Evolutionary conservation across 2,113 vertebrate species (phyloP), one percentile per base, ranked within the genome.

Genomic region (Lampris incognitus): DNA sequence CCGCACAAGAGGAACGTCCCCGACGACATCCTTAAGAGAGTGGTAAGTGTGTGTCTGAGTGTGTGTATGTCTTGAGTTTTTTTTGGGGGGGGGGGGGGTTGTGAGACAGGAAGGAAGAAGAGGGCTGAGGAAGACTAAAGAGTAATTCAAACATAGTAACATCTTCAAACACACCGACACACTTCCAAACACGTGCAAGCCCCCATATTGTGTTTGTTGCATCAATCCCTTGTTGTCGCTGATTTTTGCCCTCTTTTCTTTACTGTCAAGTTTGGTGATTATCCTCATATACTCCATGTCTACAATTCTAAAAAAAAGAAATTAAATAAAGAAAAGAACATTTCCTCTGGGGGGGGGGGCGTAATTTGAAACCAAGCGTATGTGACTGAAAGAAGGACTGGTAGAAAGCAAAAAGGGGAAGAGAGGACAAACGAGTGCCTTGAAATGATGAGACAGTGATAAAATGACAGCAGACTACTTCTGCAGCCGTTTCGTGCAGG

Each of bases 1-100:
- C 4, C 0, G 0, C 86, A 94, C 78, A 90, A 69, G 73, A 96
- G 97, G 65, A 99, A 99, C 0, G 96, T 99, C 7, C 97, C 96
- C 0, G 96, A 99, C 0, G 88, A 95, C 0, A 79, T 99, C 24
- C 96, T 99, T 13, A 11, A 0, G 55, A 83, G 56, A 85, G 96
- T 98, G 96, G 98, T 99, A 84, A 94, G 96, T 2, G 24, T 24
- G 24, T 24, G 24, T 24, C 24, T 24, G 24, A 24, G 24, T 24
- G 24, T 24, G 24, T 24, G 24, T 24, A 24, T 24, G 24, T 24
- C 24, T 24, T 24, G 24, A 24, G 24, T 24, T 24, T 24, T 24
- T 24, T 24, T 24, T 24, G 24, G 24, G 24, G 24, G 24, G 24
- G 24, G 24, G 0, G 3, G 24, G 38, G 7, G 38, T 3, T 3